These are phyloP conservation scores for Euthynnus affinis DNA, from an alignment of 2,797 vertebrate species.

Conservation along the genomic window DNA sequence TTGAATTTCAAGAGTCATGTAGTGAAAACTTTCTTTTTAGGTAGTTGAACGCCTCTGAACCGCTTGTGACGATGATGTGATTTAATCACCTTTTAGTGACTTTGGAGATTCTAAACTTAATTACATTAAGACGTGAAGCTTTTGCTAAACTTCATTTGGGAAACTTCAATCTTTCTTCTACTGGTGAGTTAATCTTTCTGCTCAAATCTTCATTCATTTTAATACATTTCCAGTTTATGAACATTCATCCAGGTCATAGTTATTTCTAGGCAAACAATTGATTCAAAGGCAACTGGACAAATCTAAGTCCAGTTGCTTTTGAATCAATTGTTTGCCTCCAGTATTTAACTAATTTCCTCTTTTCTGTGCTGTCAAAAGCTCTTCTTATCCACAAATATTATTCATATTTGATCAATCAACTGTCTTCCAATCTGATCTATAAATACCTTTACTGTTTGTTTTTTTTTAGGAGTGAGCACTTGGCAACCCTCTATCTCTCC, in stretches of 20 bases:
- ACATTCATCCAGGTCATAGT: no score
- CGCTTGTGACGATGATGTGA: background rate
- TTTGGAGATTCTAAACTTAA: background rate
- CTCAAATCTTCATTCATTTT: background rate
- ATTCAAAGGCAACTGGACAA: no score
- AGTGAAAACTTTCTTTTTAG: conserved; percentile 7
- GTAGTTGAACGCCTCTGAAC: background rate
- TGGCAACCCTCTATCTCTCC: conserved; percentile 2
- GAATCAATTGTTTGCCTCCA: no score
- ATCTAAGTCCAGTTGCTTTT: no score
- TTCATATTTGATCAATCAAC: conserved; percentile 2
- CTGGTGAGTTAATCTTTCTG: background rate
- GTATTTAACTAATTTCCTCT: background rate
- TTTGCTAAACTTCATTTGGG: background rate
- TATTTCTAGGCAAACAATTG: no score
- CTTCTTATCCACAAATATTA: conserved; percentile 7
- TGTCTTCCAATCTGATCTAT: conserved; percentile 14
- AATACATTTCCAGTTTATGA: conserved; percentile 14
- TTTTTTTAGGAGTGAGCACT: background rate
- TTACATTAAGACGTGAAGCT: background rate
- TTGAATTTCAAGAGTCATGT: background rate
- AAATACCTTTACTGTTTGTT: background rate
- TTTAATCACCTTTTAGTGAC: conserved; percentile 1
- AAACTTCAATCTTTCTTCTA: background rate
- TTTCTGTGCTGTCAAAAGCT: background rate